These are phyloP conservation scores for Pilophorus perplexus DNA, from an alignment of 2,888 invertebrate genomes.

Conservation along the genomic window DNA sequence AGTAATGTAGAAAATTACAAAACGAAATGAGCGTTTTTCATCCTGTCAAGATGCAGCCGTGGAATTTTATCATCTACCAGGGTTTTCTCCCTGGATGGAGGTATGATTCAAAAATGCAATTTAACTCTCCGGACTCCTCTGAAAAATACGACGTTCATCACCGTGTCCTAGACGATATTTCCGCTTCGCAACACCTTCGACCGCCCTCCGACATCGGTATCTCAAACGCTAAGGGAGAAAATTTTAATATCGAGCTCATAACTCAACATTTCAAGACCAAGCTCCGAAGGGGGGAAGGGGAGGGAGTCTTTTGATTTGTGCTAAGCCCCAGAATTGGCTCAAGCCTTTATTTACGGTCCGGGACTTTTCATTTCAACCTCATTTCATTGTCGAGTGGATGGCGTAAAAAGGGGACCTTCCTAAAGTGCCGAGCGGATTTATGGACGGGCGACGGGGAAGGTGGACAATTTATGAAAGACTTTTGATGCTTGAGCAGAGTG, in stretches of 20 bases:
- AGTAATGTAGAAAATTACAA: too few relatives aligned
- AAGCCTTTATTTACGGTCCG: conserved; percentile 40
- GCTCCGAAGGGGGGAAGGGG: background rate
- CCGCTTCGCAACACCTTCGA: conserved; percentile 29
- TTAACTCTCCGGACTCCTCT: background rate
- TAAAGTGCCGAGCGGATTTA: conserved; percentile 32
- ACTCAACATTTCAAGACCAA: conserved; percentile 35
- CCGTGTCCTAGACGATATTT: conserved; percentile 8
- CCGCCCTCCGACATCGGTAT: conserved; percentile 21
- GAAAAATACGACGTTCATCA: conserved; percentile 17
- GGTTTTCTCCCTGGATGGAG: too few relatives aligned
- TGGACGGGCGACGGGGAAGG: conserved; percentile 15
- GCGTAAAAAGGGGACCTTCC: conserved; percentile 3
- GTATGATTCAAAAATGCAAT: background rate
- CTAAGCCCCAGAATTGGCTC: conserved; percentile 37
- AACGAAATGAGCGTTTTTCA: too few relatives aligned
- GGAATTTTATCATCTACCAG: too few relatives aligned
- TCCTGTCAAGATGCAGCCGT: too few relatives aligned
- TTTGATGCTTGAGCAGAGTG: conserved; percentile 31
- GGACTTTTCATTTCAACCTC: conserved; percentile 42
- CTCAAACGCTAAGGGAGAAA: conserved; percentile 27
- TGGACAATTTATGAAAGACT: conserved; percentile 30
- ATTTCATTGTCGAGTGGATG: conserved; percentile 36
- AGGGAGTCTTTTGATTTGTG: conserved; percentile 36
- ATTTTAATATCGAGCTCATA: conserved; percentile 39